Evolutionary conservation across 1,140 invertebrate species (phyloP).

Genomic region (Caenorhabditis brenneri): DNA sequence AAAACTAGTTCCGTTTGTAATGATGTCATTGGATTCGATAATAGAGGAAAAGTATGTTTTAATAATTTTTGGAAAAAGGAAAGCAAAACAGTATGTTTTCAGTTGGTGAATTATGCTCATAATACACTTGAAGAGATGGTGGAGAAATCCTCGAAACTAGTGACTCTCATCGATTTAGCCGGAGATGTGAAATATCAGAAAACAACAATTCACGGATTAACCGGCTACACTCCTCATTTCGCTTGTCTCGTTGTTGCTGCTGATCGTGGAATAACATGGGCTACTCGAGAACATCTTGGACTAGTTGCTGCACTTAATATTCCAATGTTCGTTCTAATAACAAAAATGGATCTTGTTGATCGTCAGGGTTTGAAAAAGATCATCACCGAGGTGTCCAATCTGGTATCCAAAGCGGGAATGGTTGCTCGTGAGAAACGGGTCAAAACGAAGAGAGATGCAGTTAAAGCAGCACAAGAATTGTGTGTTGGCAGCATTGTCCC

Average conservation of each 20-base stretch:
- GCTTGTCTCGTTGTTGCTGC: slow-evolving; percentile 81
- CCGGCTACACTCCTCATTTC: slow-evolving; percentile 91
- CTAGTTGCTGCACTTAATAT: slow-evolving; percentile 84
- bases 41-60: slow-evolving; percentile 72
- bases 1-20: slow-evolving; percentile 93
- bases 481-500: slow-evolving; percentile 77
- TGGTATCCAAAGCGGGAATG: slow-evolving; percentile 50
- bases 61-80: not conserved
- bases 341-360: slow-evolving; percentile 81
- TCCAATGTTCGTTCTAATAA: slow-evolving; percentile 87
- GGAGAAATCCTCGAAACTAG: slow-evolving; percentile 84
- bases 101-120: slow-evolving; percentile 85
- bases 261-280: slow-evolving; percentile 72
- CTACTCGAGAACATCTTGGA: slow-evolving; percentile 80
- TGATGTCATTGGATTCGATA: slow-evolving; percentile 88
- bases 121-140: slow-evolving; percentile 92
- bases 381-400: slow-evolving; percentile 8
- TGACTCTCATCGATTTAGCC: slow-evolving; percentile 93
- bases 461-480: slow-evolving; percentile 58
- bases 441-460: slow-evolving; percentile 48
- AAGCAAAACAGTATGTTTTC: slow-evolving; percentile 41
- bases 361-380: slow-evolving; percentile 74
- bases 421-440: slow-evolving; percentile 25
- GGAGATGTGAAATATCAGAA: slow-evolving; percentile 93
- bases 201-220: slow-evolving; percentile 91